Base-by-base conservation (phyloP, 2,888 invertebrate species). In the Catocala fraxini region DNA sequence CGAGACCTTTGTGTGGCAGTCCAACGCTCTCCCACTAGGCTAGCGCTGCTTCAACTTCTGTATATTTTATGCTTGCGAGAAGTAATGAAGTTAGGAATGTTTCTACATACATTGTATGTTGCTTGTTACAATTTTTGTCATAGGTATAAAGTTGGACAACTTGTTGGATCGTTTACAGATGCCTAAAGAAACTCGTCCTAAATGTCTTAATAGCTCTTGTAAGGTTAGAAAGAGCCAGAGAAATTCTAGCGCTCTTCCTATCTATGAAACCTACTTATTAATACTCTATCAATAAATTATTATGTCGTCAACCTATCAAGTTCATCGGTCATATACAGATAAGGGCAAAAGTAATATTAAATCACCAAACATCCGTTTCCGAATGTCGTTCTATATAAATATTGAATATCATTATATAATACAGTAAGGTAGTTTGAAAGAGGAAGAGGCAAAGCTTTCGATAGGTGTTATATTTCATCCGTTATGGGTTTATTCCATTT, bases 321-420 rank as follows among this genome's bases (percentile, higher is more conserved):
- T 54, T 62, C 63, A 64, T 68, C 64, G 64, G 56, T 58, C 64
- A 63, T 53, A 51, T 9, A 45, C 33, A 59, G 84, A 84, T 83
- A 83, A 75, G 67, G 55, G 66, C 72, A 63, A 71, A 75, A 75
- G 74, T 78, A 75, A 77, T 55, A 82, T 81, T 80, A 80, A 82
- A 77, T 68, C 61, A 74, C 57, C 74, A 83, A 83, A 85, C 84
- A 85, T 86, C 86, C 85, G 85, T 66, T 83, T 82, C 81, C 79
- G 70, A 77, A 67, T 60, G 65, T 0, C 42, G 33, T 60, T 41
- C 41, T 60, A 61, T 45, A 62, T 62, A 58, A 69, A 71, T 70
- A 60, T 65, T 67, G 52, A 75, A 60, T 59, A 68, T 77, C 72
- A 75, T 66, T 54, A 68, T 49, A 55, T 51, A 59, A 56, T 56